Evolutionary conservation across 1,140 invertebrate species (phyloP).

Genomic region (Ectropis grisescens): DNA sequence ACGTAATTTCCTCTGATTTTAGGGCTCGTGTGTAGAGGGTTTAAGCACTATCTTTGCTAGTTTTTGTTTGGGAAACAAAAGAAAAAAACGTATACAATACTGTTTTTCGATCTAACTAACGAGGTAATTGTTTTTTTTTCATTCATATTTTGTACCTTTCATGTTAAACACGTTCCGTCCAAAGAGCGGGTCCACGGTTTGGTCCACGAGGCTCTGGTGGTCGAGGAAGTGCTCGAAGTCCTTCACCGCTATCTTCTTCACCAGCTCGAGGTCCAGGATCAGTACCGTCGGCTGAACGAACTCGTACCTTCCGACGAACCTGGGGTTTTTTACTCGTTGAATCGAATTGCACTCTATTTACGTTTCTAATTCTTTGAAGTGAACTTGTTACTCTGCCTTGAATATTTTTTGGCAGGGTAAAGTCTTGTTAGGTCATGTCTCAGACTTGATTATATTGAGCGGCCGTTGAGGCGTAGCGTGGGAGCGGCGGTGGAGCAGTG

Average conservation of each 20-base stretch:
- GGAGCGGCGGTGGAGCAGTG: no score
- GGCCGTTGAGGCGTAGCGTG: no score
- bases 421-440: no score
- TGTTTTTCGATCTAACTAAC: no score
- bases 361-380: not conserved
- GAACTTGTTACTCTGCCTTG: not conserved
- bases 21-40: no score
- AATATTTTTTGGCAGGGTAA: no score
- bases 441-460: no score
- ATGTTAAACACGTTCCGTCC: slow-evolving; percentile 66
- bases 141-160: slow-evolving; percentile 55
- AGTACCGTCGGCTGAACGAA: slow-evolving; percentile 60
- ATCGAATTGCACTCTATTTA: not conserved
- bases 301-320: slow-evolving; percentile 63
- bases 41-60: no score
- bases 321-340: slow-evolving; percentile 32
- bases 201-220: slow-evolving; percentile 43
- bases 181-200: slow-evolving; percentile 59
- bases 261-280: slow-evolving; percentile 70
- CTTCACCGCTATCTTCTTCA: slow-evolving; percentile 72
- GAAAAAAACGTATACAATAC: no score
- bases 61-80: no score
- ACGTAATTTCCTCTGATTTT: no score
- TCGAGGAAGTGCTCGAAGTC: slow-evolving; percentile 75
- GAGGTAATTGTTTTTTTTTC: no score